Percentiles rank a stretch among this genome's conserved stretches.
Conservation (phyloP, 2,888 invertebrate genomes). For the Eulithis testata region DNA sequence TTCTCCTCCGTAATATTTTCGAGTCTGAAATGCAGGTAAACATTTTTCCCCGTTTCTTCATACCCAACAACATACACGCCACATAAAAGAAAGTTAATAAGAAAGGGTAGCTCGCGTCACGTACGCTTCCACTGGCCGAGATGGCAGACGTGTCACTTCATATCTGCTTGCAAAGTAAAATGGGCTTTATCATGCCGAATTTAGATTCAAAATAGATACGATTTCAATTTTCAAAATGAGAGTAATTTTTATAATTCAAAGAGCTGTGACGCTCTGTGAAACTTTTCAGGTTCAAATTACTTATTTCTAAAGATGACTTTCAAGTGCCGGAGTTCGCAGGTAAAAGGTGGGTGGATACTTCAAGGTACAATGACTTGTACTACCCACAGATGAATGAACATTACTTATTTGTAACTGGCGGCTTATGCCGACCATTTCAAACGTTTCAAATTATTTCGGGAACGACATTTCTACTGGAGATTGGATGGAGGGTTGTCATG, state of each 20-base stretch:
- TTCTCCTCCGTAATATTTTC: constrained; percentile 21
- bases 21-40: constrained; percentile 32
- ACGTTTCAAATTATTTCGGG: constrained; percentile 38
- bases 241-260: neutral
- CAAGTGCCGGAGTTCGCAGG: neutral
- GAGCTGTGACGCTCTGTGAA: neutral
- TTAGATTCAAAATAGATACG: neutral
- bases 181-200: constrained; percentile 3
- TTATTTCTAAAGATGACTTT: neutral
- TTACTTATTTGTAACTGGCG: constrained; percentile 39
- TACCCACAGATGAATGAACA: constrained; percentile 30
- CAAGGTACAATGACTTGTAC: neutral
- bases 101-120: constrained; percentile 34
- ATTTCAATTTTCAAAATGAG: too few relatives aligned
- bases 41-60: constrained; percentile 20
- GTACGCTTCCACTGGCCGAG: constrained; percentile 28
- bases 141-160: constrained; percentile 18
- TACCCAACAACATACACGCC: constrained; percentile 19
- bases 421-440: constrained; percentile 34
- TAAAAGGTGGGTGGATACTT: neutral
- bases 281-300: neutral
- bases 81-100: constrained; percentile 42
- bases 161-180: constrained; percentile 1
- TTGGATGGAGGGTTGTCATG: constrained; percentile 25
- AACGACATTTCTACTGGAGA: constrained; percentile 39